Percentiles rank a stretch among this genome's conserved stretches.
Conservation (phyloP, 1,140 invertebrate genomes). For the Microvelia longipes region DNA sequence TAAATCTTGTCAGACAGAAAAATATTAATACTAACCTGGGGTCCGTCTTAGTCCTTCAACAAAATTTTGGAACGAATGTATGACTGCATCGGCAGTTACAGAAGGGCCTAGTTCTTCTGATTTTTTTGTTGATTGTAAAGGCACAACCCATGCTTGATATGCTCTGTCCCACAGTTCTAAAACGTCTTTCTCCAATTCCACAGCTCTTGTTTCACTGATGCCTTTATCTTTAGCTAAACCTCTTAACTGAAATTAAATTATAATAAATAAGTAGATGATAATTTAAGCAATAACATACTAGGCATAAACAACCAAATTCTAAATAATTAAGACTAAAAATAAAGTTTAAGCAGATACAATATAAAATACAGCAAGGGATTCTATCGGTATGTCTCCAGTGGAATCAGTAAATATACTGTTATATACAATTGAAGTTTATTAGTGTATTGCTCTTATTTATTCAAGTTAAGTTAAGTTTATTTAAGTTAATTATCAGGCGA, state of each 20-base stretch:
- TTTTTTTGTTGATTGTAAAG: conserved; percentile 34
- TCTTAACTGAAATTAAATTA: conserved; percentile 52
- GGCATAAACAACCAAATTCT: background rate
- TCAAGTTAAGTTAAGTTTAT: too few species aligned
- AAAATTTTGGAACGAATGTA: conserved; percentile 52
- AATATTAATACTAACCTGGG: too few species aligned
- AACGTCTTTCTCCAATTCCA: conserved; percentile 75
- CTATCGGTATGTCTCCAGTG: background rate
- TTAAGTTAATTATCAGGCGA: too few species aligned
- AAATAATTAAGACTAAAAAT: background rate
- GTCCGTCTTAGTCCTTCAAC: conserved; percentile 52
- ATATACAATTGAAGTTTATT: background rate
- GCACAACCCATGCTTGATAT: conserved; percentile 80
- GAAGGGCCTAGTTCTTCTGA: conserved; percentile 41
- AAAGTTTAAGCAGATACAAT: background rate
- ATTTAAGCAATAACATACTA: conserved; percentile 17
- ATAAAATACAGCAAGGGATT: background rate
- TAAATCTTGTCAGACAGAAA: too few species aligned
- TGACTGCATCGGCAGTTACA: conserved; percentile 47
- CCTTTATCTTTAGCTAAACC: conserved; percentile 51
- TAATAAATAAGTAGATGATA: conserved; percentile 3
- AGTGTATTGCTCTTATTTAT: too few species aligned
- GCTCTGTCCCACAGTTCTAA: conserved; percentile 83
- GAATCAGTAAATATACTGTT: background rate
- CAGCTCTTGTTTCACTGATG: conserved; percentile 63